Evolutionary conservation across 2,113 vertebrate species (phyloP), one percentile per base, ranked within the genome.

Genomic region (Labeo catla): DNA sequence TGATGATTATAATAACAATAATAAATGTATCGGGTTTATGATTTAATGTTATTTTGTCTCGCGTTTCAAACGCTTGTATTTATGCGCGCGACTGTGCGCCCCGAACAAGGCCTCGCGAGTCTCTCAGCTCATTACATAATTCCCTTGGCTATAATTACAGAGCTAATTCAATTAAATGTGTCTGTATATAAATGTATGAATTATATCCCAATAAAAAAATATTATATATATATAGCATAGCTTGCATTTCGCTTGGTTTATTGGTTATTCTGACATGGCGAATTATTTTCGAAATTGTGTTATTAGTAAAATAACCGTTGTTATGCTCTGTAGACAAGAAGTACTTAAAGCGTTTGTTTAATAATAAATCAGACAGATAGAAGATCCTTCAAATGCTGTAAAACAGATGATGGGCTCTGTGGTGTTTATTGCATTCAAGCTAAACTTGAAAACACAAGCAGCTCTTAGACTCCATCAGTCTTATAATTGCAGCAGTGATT

Each of bases 121-220:
- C 66, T 70, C 34, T 45, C 43, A 1, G 8, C 34, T 70, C 34
- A 36, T 16, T 36, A 16, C 49, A 12, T 11, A 50, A 12, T 50
- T 15, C 16, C 8, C 6, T 8, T 8, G 66, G 2, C 2, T 70
- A 6, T 19, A 39, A 19, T 19, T 70, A 21, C 16, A 43, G 8
- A 72, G 16, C 1, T 10, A 5, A 72, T 72, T 72, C 16, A 10
- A 19, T 70, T 2, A 19, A 43, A 4, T 19, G 21, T 43, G 57
- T 65, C 6, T 16, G 47, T 54, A 72, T 73, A 70, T 84, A 34
- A 65, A 34, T 77, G 73, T 66, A 63, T 66, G 23, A 65, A 49
- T 77, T 74, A 23, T 23, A 23, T 49, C 49, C 23, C 6, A 23
- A 74, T 74, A 23, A 74, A 34, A 34, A 13, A 4, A 34, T 7